These are phyloP conservation scores for Epinephelus malabaricus DNA, from an alignment of 2,797 vertebrate species.

Conservation along the genomic window DNA sequence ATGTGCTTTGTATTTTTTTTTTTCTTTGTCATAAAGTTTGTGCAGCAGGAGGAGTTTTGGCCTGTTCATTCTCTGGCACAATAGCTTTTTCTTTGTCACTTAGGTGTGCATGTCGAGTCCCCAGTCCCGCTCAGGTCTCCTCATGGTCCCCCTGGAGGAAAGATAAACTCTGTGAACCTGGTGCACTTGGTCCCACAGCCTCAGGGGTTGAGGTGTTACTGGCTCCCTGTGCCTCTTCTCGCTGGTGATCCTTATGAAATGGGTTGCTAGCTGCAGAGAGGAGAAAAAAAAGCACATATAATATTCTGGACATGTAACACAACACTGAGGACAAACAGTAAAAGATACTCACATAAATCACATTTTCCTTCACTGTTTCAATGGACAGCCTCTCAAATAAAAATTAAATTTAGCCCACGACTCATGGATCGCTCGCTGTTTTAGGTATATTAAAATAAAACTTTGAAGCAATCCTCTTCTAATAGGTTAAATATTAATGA, in stretches of 20 bases:
- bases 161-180: slow-evolving; percentile 60
- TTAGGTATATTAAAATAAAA: slow-evolving; percentile 75
- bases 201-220: slow-evolving; percentile 41
- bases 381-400: slow-evolving; percentile 43
- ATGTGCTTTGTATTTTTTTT: slow-evolving; percentile 65
- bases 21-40: slow-evolving; percentile 59
- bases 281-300: slow-evolving; percentile 34
- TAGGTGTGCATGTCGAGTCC: slow-evolving; percentile 25
- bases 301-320: slow-evolving; percentile 43
- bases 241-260: slow-evolving; percentile 74
- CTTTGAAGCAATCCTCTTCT: slow-evolving; percentile 70
- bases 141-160: slow-evolving; percentile 56
- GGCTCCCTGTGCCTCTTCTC: slow-evolving; percentile 65
- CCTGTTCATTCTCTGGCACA: slow-evolving; percentile 54
- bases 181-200: slow-evolving; percentile 40
- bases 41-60: slow-evolving; percentile 55
- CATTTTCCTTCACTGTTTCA: slow-evolving; percentile 42
- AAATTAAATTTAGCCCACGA: slow-evolving; percentile 55
- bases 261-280: slow-evolving; percentile 72
- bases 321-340: slow-evolving; percentile 39
- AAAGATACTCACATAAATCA: slow-evolving; percentile 50
- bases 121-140: slow-evolving; percentile 64
- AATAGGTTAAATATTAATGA: slow-evolving; percentile 83
- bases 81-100: slow-evolving; percentile 46
- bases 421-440: slow-evolving; percentile 54